phyloP scores from a whole-genome alignment of 2,888 invertebrate species.

The Ophion costatus region DNA sequence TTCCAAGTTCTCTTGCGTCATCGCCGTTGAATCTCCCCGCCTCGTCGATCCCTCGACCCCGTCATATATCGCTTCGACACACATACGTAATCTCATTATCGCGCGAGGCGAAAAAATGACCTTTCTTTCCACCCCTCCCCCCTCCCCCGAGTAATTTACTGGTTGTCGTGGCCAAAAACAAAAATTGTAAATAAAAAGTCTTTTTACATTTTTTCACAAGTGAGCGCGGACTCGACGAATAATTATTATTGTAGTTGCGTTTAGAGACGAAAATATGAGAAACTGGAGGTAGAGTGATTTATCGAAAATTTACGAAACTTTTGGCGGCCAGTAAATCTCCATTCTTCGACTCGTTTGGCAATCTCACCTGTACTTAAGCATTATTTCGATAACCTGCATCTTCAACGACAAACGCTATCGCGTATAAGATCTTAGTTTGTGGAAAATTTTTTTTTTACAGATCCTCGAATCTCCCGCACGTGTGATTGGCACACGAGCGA shows the following conservation, averaged over 20 bases:
- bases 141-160: not conserved
- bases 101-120: not conserved
- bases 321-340: not conserved
- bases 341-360: conserved; percentile 28
- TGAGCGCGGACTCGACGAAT: not conserved
- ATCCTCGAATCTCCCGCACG: conserved; percentile 3
- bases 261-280: not conserved
- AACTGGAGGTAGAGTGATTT: not conserved
- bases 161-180: not conserved
- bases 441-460: not conserved
- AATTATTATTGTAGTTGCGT: not conserved
- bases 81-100: not conserved
- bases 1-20: conserved; percentile 52
- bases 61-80: not conserved
- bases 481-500: conserved; percentile 37
- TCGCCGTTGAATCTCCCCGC: not conserved
- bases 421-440: not conserved
- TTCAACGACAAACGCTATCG: not conserved
- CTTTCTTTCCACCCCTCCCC: too few relatives aligned
- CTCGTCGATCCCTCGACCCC: conserved; percentile 8
- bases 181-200: conserved; percentile 12
- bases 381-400: not conserved
- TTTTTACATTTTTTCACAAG: conserved; percentile 1
- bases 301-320: not conserved
- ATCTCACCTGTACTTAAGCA: conserved; percentile 61